Percentiles rank a stretch among this genome's conserved stretches.
phyloP scores from a whole-genome alignment of 2,797 vertebrate genomes.

The Florisuga fusca region DNA sequence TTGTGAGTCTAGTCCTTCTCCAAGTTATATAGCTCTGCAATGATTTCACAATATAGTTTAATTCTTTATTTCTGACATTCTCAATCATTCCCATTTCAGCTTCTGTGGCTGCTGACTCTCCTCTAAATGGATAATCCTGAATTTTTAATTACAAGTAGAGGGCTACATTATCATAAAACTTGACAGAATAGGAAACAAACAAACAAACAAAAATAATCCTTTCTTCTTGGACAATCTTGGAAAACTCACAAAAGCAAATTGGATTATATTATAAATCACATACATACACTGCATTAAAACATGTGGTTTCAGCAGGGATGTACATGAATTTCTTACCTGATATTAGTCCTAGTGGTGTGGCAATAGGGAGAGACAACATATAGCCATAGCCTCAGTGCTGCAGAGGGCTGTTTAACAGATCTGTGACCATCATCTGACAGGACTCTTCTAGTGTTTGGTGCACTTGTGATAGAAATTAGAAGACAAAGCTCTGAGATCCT shows the following conservation, averaged over 20 bases:
- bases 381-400: background rate
- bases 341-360: background rate
- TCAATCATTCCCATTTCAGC: background rate
- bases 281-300: background rate
- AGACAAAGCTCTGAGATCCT: background rate
- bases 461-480: background rate
- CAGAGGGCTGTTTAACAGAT: background rate
- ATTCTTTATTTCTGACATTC: background rate
- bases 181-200: background rate
- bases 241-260: background rate
- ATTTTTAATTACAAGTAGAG: background rate
- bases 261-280: background rate
- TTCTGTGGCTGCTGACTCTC: background rate
- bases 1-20: background rate
- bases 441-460: background rate
- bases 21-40: background rate
- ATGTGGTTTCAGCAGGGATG: background rate
- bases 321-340: background rate
- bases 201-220: background rate
- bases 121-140: background rate
- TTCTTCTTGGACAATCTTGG: background rate
- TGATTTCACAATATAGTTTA: background rate
- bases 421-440: background rate
- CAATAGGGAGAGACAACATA: background rate
- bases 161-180: background rate